These are phyloP conservation scores for Arion vulgaris DNA, from an alignment of 1,140 invertebrate species.

Conservation along the genomic window DNA sequence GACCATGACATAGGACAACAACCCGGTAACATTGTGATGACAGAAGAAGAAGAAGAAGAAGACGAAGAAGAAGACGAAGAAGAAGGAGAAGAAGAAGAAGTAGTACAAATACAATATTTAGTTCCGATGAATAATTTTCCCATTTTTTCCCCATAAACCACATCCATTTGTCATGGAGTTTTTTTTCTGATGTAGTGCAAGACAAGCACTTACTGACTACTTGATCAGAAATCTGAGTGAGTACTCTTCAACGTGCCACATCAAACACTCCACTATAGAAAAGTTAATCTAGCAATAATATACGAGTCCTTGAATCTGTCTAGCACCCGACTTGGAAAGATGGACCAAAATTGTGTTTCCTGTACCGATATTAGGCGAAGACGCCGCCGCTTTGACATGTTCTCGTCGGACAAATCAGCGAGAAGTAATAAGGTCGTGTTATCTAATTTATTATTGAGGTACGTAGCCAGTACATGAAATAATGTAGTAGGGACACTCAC, in stretches of 20 bases:
- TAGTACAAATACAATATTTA: too few relatives aligned
- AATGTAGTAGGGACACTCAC: not conserved
- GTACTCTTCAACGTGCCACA: not conserved
- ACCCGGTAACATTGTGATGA: too few relatives aligned
- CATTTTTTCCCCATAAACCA: too few relatives aligned
- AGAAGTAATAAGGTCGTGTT: not conserved
- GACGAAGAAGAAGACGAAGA: too few relatives aligned
- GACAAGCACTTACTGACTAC: too few relatives aligned
- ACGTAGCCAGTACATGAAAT: not conserved
- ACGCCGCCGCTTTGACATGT: not conserved
- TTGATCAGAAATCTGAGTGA: too few relatives aligned
- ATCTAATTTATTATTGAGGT: not conserved
- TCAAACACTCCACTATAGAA: not conserved
- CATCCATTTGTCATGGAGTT: too few relatives aligned
- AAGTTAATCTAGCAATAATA: not conserved
- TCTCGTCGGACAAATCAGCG: not conserved
- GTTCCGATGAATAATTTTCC: too few relatives aligned
- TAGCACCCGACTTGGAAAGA: not conserved
- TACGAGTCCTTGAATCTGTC: not conserved
- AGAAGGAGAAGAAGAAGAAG: too few relatives aligned
- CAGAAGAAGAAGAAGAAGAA: too few relatives aligned
- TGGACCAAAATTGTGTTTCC: not conserved
- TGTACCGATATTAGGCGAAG: not conserved
- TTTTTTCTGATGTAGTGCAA: too few relatives aligned
- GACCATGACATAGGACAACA: too few relatives aligned